These are phyloP conservation scores for Chelon labrosus DNA, from an alignment of 2,797 vertebrate genomes.

Conservation along the genomic window DNA sequence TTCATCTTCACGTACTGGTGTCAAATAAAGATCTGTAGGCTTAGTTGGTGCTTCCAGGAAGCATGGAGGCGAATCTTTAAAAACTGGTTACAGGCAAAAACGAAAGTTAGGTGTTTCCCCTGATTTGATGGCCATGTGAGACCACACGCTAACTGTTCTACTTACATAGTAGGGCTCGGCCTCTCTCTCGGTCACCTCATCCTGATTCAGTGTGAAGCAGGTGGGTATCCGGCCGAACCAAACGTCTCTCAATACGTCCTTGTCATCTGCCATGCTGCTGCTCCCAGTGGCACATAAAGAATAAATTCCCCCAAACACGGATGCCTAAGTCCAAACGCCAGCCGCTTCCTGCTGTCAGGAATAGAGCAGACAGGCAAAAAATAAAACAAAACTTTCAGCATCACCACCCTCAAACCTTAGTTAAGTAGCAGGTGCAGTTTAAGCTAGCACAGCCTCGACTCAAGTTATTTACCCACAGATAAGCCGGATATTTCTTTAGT, in stretches of 20 bases:
- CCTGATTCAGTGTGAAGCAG: constrained; percentile 95
- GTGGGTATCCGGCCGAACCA: constrained; percentile 98
- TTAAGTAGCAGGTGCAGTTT: neutral
- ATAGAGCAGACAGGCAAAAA: neutral
- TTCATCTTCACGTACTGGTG: neutral
- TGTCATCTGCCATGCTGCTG: constrained; percentile 99
- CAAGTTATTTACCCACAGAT: neutral
- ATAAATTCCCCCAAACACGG: constrained; percentile 21
- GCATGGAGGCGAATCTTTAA: neutral
- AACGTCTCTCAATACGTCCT: constrained; percentile 98
- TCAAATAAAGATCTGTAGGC: neutral
- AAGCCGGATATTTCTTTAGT: neutral
- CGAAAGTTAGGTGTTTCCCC: neutral
- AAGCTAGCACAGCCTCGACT: neutral
- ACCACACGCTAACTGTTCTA: constrained; percentile 26
- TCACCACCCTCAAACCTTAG: neutral
- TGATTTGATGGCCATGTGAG: neutral
- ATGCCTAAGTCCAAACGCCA: neutral
- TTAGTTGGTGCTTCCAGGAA: neutral
- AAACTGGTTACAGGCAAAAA: neutral
- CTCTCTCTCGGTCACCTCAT: constrained; percentile 96
- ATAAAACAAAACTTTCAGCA: constrained; percentile 24
- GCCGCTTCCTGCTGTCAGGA: constrained; percentile 18
- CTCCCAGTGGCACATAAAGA: constrained; percentile 88
- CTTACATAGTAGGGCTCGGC: constrained; percentile 98